Evolutionary conservation across 2,888 invertebrate species (phyloP).

Genomic region (Notodonta dromedarius): DNA sequence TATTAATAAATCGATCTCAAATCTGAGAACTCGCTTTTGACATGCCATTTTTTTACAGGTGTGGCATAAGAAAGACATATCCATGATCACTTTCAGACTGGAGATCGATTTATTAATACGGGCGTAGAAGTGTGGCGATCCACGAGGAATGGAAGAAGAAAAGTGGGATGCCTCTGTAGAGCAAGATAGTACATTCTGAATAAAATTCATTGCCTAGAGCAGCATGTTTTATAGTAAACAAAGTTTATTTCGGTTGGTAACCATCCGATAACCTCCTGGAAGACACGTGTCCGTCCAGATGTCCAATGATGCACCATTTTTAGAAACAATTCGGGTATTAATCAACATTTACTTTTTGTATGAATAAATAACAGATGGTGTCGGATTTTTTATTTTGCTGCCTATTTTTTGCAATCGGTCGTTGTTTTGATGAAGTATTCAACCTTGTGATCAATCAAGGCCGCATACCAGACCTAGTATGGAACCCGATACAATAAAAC

Average conservation of each 20-base stretch:
- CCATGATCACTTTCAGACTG: too few species aligned
- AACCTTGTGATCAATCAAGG: conserved; percentile 25
- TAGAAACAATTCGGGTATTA: conserved; percentile 15
- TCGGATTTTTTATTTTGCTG: conserved; percentile 10
- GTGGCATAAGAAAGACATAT: too few species aligned
- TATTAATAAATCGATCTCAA: too few species aligned
- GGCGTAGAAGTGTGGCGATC: too few species aligned
- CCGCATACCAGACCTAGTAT: conserved; percentile 12
- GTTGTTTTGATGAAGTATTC: conserved; percentile 17
- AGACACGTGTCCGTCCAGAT: conserved; percentile 25
- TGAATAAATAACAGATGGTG: conserved; percentile 14
- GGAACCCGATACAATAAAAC: not conserved
- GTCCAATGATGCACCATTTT: conserved; percentile 18
- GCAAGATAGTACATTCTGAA: not conserved
- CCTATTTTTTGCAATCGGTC: conserved; percentile 24
- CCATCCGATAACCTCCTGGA: conserved; percentile 12
- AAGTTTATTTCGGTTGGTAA: conserved; percentile 17
- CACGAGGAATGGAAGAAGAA: not conserved
- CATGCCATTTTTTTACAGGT: too few species aligned
- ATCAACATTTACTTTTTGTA: not conserved
- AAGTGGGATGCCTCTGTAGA: conserved; percentile 1
- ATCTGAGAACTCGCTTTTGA: too few species aligned
- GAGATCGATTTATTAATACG: too few species aligned
- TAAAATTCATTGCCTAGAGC: not conserved
- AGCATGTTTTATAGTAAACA: not conserved